Conservation (phyloP, 2,113 vertebrate genomes). For the Murina feae region DNA sequence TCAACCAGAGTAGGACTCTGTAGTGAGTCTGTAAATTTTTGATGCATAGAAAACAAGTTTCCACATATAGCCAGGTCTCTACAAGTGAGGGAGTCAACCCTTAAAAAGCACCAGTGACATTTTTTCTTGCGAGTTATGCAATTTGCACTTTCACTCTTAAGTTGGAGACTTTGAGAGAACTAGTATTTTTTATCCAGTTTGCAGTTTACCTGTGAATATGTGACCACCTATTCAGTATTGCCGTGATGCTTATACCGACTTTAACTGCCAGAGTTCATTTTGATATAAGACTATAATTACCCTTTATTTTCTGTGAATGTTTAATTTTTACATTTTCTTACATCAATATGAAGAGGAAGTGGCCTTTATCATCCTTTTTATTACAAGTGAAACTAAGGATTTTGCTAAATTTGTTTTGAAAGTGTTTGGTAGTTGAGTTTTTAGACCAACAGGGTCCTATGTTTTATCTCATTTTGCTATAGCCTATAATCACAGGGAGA, state of each 20-base stretch:
- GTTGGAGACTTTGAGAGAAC: not conserved
- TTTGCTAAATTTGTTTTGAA: constrained; percentile 2
- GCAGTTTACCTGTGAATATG: not conserved
- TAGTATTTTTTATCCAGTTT: constrained; percentile 11
- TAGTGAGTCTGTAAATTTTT: not conserved
- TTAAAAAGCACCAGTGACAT: not conserved
- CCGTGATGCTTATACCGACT: not conserved
- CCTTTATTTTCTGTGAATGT: not conserved
- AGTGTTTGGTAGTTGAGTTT: not conserved
- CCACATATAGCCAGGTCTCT: not conserved
- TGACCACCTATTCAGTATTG: not conserved
- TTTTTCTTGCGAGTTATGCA: not conserved
- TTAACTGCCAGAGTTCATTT: not conserved
- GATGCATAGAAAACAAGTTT: not conserved
- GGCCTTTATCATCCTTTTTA: not conserved
- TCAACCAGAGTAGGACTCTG: not conserved
- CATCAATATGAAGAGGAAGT: not conserved
- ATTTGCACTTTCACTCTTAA: not conserved
- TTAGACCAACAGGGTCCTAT: not conserved
- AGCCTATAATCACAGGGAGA: not conserved
- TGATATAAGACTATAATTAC: not conserved
- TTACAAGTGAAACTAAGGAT: not conserved
- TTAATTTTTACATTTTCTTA: not conserved
- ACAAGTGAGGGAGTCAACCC: not conserved
- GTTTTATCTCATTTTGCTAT: not conserved